Percentiles rank a stretch among this genome's conserved stretches.
These are phyloP conservation scores for Tetragnatha versicolor DNA, from an alignment of 1,140 invertebrate genomes.

Conservation along the genomic window DNA sequence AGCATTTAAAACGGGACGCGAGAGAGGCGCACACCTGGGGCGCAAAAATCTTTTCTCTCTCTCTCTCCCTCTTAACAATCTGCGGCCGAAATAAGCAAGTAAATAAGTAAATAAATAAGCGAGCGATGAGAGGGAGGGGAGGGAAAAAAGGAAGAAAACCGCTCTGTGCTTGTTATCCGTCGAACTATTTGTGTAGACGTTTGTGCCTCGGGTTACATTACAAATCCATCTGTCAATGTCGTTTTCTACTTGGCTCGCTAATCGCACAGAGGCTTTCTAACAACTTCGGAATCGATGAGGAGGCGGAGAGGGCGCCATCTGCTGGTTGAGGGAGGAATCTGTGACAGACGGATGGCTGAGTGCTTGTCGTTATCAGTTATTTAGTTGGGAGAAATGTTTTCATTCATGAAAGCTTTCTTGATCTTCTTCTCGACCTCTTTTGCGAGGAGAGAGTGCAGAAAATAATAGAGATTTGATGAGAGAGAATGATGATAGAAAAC, in stretches of 20 bases:
- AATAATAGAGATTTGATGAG: too few relatives aligned
- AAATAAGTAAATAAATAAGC: slow-evolving; percentile 49
- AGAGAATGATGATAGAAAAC: too few relatives aligned
- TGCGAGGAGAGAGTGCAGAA: too few relatives aligned
- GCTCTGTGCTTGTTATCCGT: slow-evolving; percentile 44
- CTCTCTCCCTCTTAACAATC: slow-evolving; percentile 50
- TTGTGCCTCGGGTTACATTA: slow-evolving; percentile 54
- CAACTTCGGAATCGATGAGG: slow-evolving; percentile 51
- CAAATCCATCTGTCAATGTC: slow-evolving; percentile 56
- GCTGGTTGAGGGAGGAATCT: neutral
- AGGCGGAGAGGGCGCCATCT: slow-evolving; percentile 25
- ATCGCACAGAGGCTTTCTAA: slow-evolving; percentile 54
- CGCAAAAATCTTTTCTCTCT: slow-evolving; percentile 47
- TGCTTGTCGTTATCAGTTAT: too few relatives aligned
- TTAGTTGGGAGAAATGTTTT: too few relatives aligned
- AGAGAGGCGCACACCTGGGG: slow-evolving; percentile 30
- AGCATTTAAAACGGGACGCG: slow-evolving; percentile 52
- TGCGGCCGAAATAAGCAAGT: neutral
- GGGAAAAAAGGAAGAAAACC: slow-evolving; percentile 30
- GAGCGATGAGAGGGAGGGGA: neutral
- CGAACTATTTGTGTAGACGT: slow-evolving; percentile 55
- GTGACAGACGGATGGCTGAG: too few relatives aligned
- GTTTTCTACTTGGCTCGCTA: slow-evolving; percentile 50
- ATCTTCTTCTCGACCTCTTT: too few relatives aligned
- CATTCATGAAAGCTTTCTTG: too few relatives aligned